Conservation (phyloP, 2,797 vertebrate species). For the Parauchenoglanis punctatus region DNA sequence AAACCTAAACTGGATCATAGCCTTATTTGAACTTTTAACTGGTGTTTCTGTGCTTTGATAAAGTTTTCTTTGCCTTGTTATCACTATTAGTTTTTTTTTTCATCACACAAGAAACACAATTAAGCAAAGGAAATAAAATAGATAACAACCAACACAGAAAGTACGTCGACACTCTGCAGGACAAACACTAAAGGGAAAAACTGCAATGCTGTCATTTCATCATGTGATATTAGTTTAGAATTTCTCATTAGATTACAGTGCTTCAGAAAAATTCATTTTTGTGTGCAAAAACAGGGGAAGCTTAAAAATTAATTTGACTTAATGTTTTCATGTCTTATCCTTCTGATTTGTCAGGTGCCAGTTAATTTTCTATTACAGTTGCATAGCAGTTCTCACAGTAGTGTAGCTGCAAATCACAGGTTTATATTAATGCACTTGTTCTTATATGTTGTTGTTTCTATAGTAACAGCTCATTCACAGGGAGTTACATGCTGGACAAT, state of each 20-base stretch:
- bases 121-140: not conserved
- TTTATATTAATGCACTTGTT: not conserved
- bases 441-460: not conserved
- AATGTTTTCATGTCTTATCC: not conserved
- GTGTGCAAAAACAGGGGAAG: not conserved
- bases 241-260: not conserved
- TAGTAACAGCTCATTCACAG: not conserved
- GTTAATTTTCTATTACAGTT: not conserved
- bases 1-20: not conserved
- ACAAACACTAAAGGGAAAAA: not conserved
- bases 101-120: not conserved
- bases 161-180: not conserved
- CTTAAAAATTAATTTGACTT: not conserved
- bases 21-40: not conserved
- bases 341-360: not conserved
- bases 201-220: not conserved
- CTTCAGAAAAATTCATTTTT: not conserved
- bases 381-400: not conserved
- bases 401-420: not conserved
- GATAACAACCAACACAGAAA: not conserved
- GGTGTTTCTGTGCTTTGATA: not conserved
- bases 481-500: not conserved
- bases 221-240: not conserved
- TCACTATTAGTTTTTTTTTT: not conserved
- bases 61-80: not conserved